Evolutionary conservation across 2,888 invertebrate species (phyloP), one percentile per base, ranked within the genome.

Genomic region (Phymatocera aterrima): DNA sequence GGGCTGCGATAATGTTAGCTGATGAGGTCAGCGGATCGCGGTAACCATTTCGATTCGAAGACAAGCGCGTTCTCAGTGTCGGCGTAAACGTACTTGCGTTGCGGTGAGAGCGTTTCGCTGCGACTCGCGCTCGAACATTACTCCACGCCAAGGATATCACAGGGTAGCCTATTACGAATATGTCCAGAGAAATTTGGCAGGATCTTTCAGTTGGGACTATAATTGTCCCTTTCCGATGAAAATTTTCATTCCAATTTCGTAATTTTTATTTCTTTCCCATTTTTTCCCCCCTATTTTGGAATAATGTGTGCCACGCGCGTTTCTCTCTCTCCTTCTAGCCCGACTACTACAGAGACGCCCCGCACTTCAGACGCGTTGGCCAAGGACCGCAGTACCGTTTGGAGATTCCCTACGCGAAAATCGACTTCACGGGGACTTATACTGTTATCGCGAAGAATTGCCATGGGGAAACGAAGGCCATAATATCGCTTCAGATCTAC

Each of bases 351-450:
- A 94, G 94, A 83, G 97, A 97, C 92, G 95, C 96, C n/a, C 93
- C 94, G 3, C 95, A 96, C 88, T 97, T 97, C 91, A 94, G 94
- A 83, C 92, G 95, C 54, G 92, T 95, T 15, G 96, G 94, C 31
- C 94, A 93, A 78, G 97, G 97, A 0, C 95, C 96, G 0, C 95
- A 95, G 87, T 97, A 97, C 90, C 93, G 95, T 6, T 92, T 97
- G 86, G 96, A 97, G 91, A 97, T 97, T 82, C 96, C 97, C 0
- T 95, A 96, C 87, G 97, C 96, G 1, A 96, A 96, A 88, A 92
- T 97, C 65, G 96, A 97, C 90, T 97, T 94, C 91, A 97, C 97
- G 0, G 97, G 97, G 65, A 95, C 97, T 0, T 97, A 97, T 89
- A 95, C 96, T 0, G 95, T 97, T 40, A 94, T 96, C 80, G 97